Base-by-base conservation (phyloP, 1,140 invertebrate genomes). In the Aphaenogaster floridana region DNA sequence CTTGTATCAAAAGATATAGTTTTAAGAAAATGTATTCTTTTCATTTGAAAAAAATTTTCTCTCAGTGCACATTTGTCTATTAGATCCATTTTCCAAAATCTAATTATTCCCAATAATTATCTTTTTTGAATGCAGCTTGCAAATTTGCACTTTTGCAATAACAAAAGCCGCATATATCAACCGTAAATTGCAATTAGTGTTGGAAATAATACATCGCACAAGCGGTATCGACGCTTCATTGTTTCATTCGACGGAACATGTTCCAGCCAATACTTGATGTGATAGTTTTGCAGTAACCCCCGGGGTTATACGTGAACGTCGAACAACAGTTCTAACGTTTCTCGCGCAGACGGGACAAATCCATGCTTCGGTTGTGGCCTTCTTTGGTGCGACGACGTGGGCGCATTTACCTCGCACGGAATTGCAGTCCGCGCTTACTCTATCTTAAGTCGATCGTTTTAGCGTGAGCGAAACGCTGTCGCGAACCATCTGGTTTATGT, bases 401-500 rank as follows among this genome's bases (percentile, higher is more conserved):
- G 90, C 90, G 89, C 87, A 71, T 91, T 91, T 91, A 85, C 80
- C 86, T 87, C 87, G 52, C 76, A 86, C 87, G 89, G 89, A 89
- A 91, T 91, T 91, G 86, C 89, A 87, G 69, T 87, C 87, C 52
- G 74, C 89, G 89, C 89, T 91, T 85, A 91, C 76, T 91, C 83
- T 85, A 89, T 91, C 90, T 88, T 71, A 63, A 66, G 64, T 76
- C 66, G 72, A 59, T 91, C 89, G 78, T 91, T 91, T 91, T 79
- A 48, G 63, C 54, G 86, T 80, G 84, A 89, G 87, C 87, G 87
- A 90, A 39, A 57, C 17, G 90, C 88, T 89, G 92, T 93, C 90
- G 81, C 69, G 72, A 74, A 79, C 91, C 90, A 91, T 91, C 88
- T 89, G 90, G 86, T 87, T 92, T 93, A 88, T 85, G 88, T 90